phyloP scores from a whole-genome alignment of 2,113 vertebrate genomes.

The Manacus vitellinus region DNA sequence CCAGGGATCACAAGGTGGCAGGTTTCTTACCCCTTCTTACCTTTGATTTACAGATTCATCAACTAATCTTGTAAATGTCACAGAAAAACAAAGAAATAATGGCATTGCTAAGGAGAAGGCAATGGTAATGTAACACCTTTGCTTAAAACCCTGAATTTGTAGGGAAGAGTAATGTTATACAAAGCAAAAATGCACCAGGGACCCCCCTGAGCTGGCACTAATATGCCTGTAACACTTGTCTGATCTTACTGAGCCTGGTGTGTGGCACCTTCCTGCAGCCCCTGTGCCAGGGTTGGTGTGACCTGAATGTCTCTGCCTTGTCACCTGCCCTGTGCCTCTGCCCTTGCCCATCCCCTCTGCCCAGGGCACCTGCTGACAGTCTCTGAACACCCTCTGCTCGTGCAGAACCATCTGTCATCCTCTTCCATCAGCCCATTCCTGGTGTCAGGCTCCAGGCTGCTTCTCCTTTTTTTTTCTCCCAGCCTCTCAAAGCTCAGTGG shows the following conservation, averaged over 20 bases:
- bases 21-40: neutral
- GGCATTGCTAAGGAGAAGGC: neutral
- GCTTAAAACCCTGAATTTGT: neutral
- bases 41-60: neutral
- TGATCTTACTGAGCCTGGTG: neutral
- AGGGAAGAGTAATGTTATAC: neutral
- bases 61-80: neutral
- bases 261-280: neutral
- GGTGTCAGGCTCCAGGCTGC: neutral
- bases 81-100: neutral
- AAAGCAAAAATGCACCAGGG: neutral
- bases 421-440: neutral
- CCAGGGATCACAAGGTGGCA: neutral
- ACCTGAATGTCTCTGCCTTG: neutral
- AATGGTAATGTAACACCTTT: neutral
- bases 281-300: neutral
- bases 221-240: neutral
- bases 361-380: neutral
- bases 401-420: neutral
- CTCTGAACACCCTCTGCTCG: accelerated
- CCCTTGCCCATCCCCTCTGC: neutral
- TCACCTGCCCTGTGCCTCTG: neutral
- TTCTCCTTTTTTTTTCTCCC: neutral
- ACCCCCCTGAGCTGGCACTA: neutral
- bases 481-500: neutral